These are phyloP conservation scores for Pseudolaguvia tuberculata DNA, from an alignment of 2,113 vertebrate genomes.

Conservation along the genomic window DNA sequence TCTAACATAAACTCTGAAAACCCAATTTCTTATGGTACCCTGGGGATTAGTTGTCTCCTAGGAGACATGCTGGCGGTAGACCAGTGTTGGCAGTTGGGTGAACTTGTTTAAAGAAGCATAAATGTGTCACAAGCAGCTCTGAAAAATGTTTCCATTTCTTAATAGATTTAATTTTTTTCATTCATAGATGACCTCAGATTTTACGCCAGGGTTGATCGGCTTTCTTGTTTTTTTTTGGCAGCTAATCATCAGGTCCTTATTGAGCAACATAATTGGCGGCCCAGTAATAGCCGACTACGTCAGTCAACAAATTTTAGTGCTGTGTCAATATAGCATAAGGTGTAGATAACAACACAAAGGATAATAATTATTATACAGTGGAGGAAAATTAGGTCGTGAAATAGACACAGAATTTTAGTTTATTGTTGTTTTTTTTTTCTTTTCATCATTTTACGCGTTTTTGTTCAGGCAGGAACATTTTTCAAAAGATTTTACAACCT, in stretches of 20 bases:
- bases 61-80: conserved; percentile 12
- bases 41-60: neutral
- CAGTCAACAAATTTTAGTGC: neutral
- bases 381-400: neutral
- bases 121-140: neutral
- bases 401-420: neutral
- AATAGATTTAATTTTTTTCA: neutral
- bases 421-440: neutral
- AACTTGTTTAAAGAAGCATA: neutral
- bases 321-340: neutral
- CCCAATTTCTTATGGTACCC: conserved; percentile 22
- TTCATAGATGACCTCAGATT: neutral
- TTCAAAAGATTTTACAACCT: too few species aligned
- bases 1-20: neutral
- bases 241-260: neutral
- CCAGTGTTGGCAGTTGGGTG: conserved; percentile 12
- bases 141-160: neutral
- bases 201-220: neutral
- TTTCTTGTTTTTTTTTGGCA: neutral
- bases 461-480: too few species aligned
- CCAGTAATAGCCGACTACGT: neutral
- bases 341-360: neutral
- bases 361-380: neutral
- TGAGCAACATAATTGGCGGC: neutral
- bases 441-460: too few species aligned